Evolutionary conservation across 2,113 vertebrate genomes (phyloP).

Genomic region (Sus scrofa): DNA sequence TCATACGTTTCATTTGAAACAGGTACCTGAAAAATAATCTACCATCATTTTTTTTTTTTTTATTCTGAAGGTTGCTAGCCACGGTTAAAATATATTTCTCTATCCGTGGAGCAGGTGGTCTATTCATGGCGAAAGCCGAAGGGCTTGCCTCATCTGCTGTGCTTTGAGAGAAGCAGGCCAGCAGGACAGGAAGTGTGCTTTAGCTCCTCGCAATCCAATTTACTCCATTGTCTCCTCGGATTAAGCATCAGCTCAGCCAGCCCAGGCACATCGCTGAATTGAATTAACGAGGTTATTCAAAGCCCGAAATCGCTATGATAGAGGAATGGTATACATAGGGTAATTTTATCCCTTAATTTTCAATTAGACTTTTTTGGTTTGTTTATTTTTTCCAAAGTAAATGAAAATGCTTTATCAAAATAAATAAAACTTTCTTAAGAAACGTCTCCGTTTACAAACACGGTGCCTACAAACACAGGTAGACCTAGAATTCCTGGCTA

Average conservation of each 20-base stretch:
- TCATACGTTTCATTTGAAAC: not conserved
- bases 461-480: accelerated
- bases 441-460: not conserved
- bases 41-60: not conserved
- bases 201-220: conserved; percentile 42
- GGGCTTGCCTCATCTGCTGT: not conserved
- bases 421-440: conserved; percentile 52
- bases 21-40: not conserved
- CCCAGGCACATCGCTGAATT: not conserved
- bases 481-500: not conserved
- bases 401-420: conserved; percentile 56
- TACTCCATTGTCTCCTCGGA: conserved; percentile 53
- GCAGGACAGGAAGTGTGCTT: not conserved
- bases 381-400: conserved; percentile 46
- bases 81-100: not conserved
- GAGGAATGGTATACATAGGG: not conserved
- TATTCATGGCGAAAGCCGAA: not conserved
- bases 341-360: conserved; percentile 61
- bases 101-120: not conserved
- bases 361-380: conserved; percentile 37
- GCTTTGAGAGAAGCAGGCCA: not conserved
- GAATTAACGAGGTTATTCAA: conserved; percentile 61
- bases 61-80: not conserved
- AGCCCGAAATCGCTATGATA: conserved; percentile 17
- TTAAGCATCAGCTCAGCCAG: not conserved